A percentile compares a stretch with the other conserved stretches of the same genome.
phyloP scores from a whole-genome alignment of 2,797 vertebrate species.

The Hirundo rustica region DNA sequence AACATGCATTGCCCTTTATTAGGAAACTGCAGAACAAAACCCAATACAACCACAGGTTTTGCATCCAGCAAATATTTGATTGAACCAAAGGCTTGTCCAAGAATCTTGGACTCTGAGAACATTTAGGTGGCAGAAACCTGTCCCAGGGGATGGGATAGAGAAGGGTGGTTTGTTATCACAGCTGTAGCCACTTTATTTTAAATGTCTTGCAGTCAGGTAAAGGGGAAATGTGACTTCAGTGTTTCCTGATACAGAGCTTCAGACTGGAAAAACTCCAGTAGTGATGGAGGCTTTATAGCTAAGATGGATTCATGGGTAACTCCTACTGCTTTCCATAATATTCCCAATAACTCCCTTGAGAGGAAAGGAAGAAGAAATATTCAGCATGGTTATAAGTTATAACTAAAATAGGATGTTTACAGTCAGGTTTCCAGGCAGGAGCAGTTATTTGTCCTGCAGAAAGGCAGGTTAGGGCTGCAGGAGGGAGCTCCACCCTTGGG shows the following conservation, averaged over 20 bases:
- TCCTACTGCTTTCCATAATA: neutral
- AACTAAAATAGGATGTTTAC: neutral
- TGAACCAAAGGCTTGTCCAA: slow-evolving; percentile 61
- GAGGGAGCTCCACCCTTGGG: neutral
- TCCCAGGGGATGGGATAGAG: slow-evolving; percentile 23
- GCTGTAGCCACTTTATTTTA: slow-evolving; percentile 41
- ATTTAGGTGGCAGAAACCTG: slow-evolving; percentile 50
- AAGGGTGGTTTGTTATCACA: slow-evolving; percentile 29
- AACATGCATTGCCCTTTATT: slow-evolving; percentile 75
- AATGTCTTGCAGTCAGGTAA: slow-evolving; percentile 15
- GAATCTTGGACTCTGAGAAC: slow-evolving; percentile 60
- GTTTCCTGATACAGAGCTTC: slow-evolving; percentile 28
- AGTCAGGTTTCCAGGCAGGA: neutral
- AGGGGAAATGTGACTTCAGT: neutral
- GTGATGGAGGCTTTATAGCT: neutral
- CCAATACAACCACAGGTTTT: slow-evolving; percentile 64
- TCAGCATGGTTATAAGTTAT: neutral
- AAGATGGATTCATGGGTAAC: neutral
- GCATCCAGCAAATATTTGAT: slow-evolving; percentile 68
- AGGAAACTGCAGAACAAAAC: slow-evolving; percentile 65
- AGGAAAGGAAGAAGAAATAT: neutral
- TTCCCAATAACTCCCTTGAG: neutral
- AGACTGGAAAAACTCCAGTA: neutral
- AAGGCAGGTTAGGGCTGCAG: neutral
- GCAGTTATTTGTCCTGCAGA: neutral